Conservation (phyloP, 2,888 invertebrate species). For the Nymphalis urticae region DNA sequence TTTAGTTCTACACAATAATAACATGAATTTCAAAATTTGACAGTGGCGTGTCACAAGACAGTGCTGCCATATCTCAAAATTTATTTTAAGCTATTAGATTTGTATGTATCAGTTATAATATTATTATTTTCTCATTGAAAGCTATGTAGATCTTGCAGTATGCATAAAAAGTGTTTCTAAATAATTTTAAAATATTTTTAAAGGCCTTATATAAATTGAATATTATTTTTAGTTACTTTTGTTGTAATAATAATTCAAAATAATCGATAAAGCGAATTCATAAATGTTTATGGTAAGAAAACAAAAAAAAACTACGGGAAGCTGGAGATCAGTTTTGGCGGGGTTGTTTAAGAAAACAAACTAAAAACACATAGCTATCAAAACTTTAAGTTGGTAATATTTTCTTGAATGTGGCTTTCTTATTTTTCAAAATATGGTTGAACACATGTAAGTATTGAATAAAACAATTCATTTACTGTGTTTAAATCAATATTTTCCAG, state of each 20-base stretch:
- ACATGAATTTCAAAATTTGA: neutral
- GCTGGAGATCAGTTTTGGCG: neutral
- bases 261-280: no score
- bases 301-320: no score
- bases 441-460: slow-evolving; percentile 6
- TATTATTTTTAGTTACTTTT: no score
- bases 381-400: neutral
- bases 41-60: neutral
- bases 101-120: no score
- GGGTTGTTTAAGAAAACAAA: neutral
- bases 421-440: slow-evolving; percentile 5
- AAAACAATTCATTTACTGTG: neutral
- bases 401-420: neutral
- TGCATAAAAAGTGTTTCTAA: no score
- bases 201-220: no score
- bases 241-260: no score
- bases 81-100: no score
- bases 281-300: no score
- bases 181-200: no score
- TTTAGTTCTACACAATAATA: neutral
- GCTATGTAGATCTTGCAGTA: no score
- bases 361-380: neutral
- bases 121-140: no score
- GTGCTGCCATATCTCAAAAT: neutral
- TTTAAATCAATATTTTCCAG: neutral